phyloP scores from a whole-genome alignment of 2,888 invertebrate genomes.

The Cepaea hortensis region DNA sequence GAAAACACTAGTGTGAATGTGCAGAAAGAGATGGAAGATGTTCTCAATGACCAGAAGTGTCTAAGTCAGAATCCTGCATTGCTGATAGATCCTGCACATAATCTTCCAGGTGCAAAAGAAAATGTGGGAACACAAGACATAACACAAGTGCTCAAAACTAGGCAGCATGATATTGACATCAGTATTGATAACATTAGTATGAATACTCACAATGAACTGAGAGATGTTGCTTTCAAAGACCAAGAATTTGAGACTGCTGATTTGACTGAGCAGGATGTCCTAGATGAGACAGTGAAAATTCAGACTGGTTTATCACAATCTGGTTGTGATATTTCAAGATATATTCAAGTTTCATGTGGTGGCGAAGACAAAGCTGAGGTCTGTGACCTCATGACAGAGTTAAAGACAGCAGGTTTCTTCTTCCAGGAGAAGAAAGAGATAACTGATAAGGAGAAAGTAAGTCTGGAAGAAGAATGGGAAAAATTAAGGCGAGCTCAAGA shows the following conservation, averaged over 20 bases:
- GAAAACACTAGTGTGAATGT: not conserved
- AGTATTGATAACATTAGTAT: too few relatives aligned
- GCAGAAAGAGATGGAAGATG: not conserved
- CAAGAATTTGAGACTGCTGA: not conserved
- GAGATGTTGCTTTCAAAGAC: not conserved
- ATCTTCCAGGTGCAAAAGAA: not conserved
- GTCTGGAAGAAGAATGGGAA: not conserved
- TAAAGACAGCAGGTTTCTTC: not conserved
- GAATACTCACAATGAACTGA: not conserved
- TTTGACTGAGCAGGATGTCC: not conserved
- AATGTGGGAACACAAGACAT: not conserved
- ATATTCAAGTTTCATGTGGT: not conserved
- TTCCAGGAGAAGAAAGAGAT: not conserved
- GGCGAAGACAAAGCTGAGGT: not conserved
- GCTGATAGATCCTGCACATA: not conserved
- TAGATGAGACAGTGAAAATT: not conserved
- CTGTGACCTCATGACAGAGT: not conserved
- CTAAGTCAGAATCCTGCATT: too few relatives aligned
- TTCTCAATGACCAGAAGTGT: not conserved
- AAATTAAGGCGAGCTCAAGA: not conserved
- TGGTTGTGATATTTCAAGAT: not conserved
- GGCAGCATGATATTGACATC: not conserved
- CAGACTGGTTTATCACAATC: not conserved
- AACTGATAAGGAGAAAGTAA: not conserved
- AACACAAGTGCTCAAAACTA: not conserved